Conservation (phyloP, 2,888 invertebrate genomes). For the Ophioninae sp. region DNA sequence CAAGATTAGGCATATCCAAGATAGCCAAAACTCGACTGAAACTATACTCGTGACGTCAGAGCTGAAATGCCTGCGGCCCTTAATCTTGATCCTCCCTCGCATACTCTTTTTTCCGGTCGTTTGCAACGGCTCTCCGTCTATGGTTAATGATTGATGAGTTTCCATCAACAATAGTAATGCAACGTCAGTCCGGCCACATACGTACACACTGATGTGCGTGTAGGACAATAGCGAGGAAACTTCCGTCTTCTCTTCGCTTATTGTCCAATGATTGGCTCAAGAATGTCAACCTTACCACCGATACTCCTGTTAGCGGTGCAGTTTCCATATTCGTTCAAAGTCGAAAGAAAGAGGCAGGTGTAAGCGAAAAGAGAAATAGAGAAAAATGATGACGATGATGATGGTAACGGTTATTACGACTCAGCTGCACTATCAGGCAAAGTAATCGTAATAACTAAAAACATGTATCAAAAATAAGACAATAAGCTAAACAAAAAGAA, state of each 20-base stretch:
- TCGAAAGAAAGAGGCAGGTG: conserved; percentile 34
- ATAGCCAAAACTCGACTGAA: too few relatives aligned
- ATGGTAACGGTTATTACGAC: too few relatives aligned
- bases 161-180: conserved; percentile 34
- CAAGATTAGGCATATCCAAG: too few relatives aligned
- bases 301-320: conserved; percentile 5
- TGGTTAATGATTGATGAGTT: not conserved
- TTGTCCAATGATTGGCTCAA: conserved; percentile 62
- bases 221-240: conserved; percentile 24
- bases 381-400: too few relatives aligned
- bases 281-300: conserved; percentile 51
- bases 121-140: conserved; percentile 1
- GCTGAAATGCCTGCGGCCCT: not conserved
- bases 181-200: conserved; percentile 11
- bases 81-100: conserved; percentile 1
- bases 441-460: too few relatives aligned
- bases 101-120: not conserved
- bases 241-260: conserved; percentile 51
- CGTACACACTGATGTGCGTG: not conserved
- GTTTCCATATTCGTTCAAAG: conserved; percentile 23
- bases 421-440: too few relatives aligned
- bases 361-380: not conserved
- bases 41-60: too few relatives aligned
- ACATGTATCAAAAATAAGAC: too few relatives aligned
- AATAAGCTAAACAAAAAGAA: too few relatives aligned